Evolutionary conservation across 2,888 invertebrate species (phyloP), one percentile per base, ranked within the genome.

Genomic region (Phyllotreta striolata): DNA sequence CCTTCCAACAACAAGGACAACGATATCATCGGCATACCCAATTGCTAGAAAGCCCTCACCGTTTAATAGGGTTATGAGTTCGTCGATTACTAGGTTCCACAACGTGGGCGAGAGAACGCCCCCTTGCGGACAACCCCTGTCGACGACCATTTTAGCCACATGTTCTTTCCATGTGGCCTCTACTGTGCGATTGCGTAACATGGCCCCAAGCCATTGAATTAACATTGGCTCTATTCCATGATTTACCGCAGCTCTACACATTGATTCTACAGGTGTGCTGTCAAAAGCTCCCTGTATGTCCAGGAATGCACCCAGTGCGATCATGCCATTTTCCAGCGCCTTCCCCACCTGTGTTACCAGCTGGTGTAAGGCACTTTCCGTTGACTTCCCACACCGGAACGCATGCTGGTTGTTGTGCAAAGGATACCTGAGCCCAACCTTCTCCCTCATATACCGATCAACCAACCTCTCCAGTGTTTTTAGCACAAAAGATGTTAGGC

Each of bases 221-320:
- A 24, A 24, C 24, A 24, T 24, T 4, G 24, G 24, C 35, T 55
- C 55, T 13, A 55, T 38, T 55, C 12, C 55, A 14, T 40, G 38
- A 35, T 52, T 38, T 55, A 8, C 40, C 6, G 40, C 39, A 12
- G 55, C 39, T 13, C 24, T 35, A 9, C 24, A 39, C 24, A 62
- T 55, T 43, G 62, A 55, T 6, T 55, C 12, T 1, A 62, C 35
- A 13, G 62, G 41, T 12, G 46, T 46, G 13, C 54, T 61, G 46
- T 61, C 54, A 40, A 61, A 54, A 14, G 54, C 54, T 9, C 61
- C 52, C 40, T 61, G 44, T 12, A 61, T 54, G 38, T 62, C 55
- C 1, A 62, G 40, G 44, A 62, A 62, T 7, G 47, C 49, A 1
- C 39, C 47, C 37, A 61, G 44, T 12, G 37, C 3, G 1, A 61